phyloP scores from a whole-genome alignment of 1,140 invertebrate species.

The Macrocentrus cingulum region DNA sequence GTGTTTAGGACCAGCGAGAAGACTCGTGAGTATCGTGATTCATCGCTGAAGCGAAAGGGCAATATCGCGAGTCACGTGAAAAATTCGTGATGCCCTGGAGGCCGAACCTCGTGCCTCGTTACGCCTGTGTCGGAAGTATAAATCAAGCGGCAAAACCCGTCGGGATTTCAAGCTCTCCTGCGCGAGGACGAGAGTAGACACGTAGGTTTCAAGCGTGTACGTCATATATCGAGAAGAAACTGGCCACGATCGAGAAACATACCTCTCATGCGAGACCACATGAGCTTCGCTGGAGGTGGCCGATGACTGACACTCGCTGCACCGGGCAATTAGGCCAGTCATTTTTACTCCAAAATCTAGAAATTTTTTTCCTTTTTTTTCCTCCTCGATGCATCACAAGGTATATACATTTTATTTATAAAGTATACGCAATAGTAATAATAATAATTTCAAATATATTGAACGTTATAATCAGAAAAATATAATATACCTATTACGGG shows the following conservation, averaged over 20 bases:
- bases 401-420: too few species aligned
- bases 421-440: too few species aligned
- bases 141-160: slow-evolving; percentile 31
- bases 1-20: background rate
- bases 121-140: slow-evolving; percentile 37
- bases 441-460: too few species aligned
- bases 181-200: slow-evolving; percentile 3
- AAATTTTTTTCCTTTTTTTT: too few species aligned
- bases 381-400: too few species aligned
- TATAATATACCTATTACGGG: too few species aligned
- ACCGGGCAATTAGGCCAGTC: too few species aligned
- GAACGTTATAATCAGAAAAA: too few species aligned
- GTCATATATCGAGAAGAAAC: background rate
- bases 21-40: slow-evolving; percentile 25
- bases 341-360: too few species aligned
- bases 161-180: slow-evolving; percentile 19
- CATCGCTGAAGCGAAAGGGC: slow-evolving; percentile 22
- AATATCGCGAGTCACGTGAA: slow-evolving; percentile 31
- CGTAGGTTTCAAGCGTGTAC: background rate
- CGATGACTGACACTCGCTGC: too few species aligned
- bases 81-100: slow-evolving; percentile 32
- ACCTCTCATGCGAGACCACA: too few species aligned
- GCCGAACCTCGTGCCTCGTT: slow-evolving; percentile 33
- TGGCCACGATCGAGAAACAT: background rate
- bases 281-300: too few species aligned